These are phyloP conservation scores for Drosophila truncata DNA, from an alignment of 1,140 invertebrate species.

Conservation along the genomic window DNA sequence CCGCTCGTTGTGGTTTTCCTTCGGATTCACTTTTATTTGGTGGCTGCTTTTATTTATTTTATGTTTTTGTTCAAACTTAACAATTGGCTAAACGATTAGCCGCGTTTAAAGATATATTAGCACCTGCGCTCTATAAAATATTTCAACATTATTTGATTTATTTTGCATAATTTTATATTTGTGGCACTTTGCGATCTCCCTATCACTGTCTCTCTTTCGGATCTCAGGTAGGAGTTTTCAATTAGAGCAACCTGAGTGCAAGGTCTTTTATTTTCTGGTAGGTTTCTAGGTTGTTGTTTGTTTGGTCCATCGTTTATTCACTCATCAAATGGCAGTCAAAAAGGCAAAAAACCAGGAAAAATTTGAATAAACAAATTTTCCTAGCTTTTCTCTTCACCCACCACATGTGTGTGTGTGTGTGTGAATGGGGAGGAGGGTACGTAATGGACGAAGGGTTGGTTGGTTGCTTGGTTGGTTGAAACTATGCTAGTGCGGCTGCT, in stretches of 20 bases:
- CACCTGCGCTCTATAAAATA: constrained; percentile 57
- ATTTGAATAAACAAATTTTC: constrained; percentile 73
- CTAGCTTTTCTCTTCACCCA: constrained; percentile 28
- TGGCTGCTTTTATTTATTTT: constrained; percentile 13
- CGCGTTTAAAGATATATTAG: constrained; percentile 73
- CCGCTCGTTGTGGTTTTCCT: constrained; percentile 32
- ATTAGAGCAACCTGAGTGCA: constrained; percentile 32
- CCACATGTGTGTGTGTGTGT: constrained; percentile 6
- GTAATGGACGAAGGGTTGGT: constrained; percentile 26
- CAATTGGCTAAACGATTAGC: constrained; percentile 26
- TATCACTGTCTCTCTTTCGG: constrained; percentile 15
- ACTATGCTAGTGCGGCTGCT: constrained; percentile 33
- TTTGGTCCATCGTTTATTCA: constrained; percentile 60
- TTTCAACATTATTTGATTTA: constrained; percentile 47
- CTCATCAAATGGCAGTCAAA: constrained; percentile 77
- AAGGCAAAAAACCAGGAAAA: constrained; percentile 64
- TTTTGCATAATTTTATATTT: constrained; percentile 55
- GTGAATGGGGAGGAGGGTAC: neutral
- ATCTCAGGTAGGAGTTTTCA: constrained; percentile 15
- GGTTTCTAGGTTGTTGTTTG: constrained; percentile 12
- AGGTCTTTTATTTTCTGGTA: constrained; percentile 1
- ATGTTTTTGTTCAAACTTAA: constrained; percentile 37
- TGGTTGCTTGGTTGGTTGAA: constrained; percentile 9
- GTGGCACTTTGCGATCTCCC: constrained; percentile 51
- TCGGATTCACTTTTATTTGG: constrained; percentile 21